Evolutionary conservation across 1,140 invertebrate genomes (phyloP).

Genomic region (Aphaenogaster rudis): DNA sequence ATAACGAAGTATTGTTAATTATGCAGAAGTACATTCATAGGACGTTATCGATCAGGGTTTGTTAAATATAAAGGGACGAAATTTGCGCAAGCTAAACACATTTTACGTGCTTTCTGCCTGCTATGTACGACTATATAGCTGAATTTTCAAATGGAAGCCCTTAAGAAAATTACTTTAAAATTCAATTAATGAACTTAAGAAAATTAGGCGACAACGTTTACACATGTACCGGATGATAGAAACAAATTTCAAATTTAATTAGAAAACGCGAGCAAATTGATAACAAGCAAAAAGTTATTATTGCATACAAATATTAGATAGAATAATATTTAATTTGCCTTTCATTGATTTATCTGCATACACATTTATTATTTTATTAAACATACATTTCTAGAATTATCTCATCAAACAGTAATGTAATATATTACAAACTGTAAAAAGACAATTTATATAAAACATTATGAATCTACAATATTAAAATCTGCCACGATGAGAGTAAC

Average conservation of each 20-base stretch:
- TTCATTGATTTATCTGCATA: neutral
- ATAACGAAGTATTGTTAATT: constrained; percentile 48
- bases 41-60: neutral
- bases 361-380: neutral
- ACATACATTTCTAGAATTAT: neutral
- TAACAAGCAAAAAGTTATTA: neutral
- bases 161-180: constrained; percentile 70
- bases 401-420: neutral
- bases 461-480: neutral
- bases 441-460: neutral
- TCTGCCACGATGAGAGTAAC: neutral
- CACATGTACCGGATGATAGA: constrained; percentile 53
- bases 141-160: constrained; percentile 27
- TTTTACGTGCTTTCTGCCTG: constrained; percentile 17
- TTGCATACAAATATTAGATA: constrained; percentile 4
- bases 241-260: constrained; percentile 72
- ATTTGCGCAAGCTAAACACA: neutral
- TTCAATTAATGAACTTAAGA: constrained; percentile 71
- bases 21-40: constrained; percentile 1
- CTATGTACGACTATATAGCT: neutral
- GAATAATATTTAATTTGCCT: constrained; percentile 25
- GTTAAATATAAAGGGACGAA: neutral
- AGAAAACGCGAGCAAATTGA: constrained; percentile 23
- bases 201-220: constrained; percentile 49
- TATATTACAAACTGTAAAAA: neutral